Conservation (phyloP, 92 coral and sea anemone species). For the Diadumene lineata region DNA sequence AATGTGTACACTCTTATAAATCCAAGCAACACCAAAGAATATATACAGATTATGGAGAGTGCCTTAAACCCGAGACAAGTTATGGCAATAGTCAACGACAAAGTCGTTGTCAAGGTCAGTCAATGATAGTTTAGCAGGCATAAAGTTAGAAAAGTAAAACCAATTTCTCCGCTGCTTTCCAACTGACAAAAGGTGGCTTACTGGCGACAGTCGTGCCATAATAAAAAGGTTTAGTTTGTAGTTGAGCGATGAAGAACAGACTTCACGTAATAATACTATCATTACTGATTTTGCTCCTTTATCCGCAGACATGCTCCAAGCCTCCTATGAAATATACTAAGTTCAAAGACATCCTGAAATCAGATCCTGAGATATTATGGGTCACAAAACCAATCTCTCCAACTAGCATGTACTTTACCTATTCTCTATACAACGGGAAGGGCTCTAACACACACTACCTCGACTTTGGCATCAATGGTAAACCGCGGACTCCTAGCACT, state of each 20-base stretch:
- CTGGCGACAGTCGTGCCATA: too few relatives aligned
- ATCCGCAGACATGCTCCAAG: conserved; percentile 3
- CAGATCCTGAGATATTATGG: background rate
- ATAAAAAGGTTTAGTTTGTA: too few relatives aligned
- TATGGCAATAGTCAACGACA: conserved; percentile 14
- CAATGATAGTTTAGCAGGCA: too few relatives aligned
- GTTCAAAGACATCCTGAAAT: background rate
- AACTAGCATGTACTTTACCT: background rate
- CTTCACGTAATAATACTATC: background rate
- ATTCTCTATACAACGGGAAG: background rate
- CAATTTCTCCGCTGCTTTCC: too few relatives aligned
- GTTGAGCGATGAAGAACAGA: too few relatives aligned
- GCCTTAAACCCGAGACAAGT: background rate
- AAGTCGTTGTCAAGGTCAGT: conserved; percentile 23
- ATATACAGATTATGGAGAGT: conserved; percentile 15
- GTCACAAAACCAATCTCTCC: background rate
- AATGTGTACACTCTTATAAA: background rate
- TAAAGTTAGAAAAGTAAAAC: too few relatives aligned
- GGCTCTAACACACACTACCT: background rate
- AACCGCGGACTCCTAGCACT: background rate
- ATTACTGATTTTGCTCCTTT: background rate
- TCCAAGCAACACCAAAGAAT: background rate
- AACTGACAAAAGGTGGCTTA: too few relatives aligned
- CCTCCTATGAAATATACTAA: background rate
- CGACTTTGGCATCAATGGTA: background rate